phyloP scores from a whole-genome alignment of 2,113 vertebrate species.

The Forbesichthys agassizii region DNA sequence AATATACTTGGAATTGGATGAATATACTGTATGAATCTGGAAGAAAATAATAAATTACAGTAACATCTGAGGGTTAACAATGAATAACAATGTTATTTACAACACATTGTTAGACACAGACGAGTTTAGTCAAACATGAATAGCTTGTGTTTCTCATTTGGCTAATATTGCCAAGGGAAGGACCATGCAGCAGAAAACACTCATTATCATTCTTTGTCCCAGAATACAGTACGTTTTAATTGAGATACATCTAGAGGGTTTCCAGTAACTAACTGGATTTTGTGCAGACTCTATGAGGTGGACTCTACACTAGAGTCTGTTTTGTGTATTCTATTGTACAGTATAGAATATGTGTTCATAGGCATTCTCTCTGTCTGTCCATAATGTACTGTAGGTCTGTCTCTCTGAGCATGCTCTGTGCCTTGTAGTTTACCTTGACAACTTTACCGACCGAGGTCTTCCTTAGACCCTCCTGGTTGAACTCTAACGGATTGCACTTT shows the following conservation, averaged over 20 bases:
- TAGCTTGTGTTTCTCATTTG: constrained; percentile 22
- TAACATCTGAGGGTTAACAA: neutral
- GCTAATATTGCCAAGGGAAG: constrained; percentile 25
- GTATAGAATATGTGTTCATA: no score
- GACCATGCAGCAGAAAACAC: no score
- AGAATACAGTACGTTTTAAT: neutral
- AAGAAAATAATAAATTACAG: constrained; percentile 8
- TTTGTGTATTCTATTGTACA: no score
- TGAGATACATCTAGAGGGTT: neutral
- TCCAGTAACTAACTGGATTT: neutral
- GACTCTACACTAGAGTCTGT: no score
- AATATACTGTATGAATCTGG: neutral
- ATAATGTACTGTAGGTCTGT: neutral
- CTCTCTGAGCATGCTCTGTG: constrained; percentile 24
- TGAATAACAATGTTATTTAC: constrained; percentile 27
- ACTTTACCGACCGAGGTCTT: constrained; percentile 89
- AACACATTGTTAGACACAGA: constrained; percentile 36
- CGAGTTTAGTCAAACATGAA: constrained; percentile 30
- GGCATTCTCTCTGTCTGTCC: constrained; percentile 7
- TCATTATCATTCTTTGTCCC: no score
- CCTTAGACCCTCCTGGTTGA: constrained; percentile 90
- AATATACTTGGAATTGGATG: neutral
- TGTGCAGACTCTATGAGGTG: no score
- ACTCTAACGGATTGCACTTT: constrained; percentile 97
- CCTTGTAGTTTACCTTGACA: constrained; percentile 86